These are phyloP conservation scores for Ascidia mentula DNA, from an alignment of 23 tunicate genomes.

Conservation along the genomic window DNA sequence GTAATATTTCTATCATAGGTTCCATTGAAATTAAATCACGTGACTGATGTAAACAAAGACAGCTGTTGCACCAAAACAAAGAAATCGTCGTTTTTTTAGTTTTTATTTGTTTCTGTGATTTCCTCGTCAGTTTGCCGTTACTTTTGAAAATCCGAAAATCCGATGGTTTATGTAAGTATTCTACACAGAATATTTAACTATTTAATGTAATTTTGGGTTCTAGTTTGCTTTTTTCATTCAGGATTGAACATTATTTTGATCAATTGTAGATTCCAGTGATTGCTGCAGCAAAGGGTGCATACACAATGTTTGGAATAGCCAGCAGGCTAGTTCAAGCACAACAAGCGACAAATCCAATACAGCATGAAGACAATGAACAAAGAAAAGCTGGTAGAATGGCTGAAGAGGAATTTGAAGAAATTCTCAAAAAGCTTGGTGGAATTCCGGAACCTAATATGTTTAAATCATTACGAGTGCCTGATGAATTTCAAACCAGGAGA, in stretches of 20 bases:
- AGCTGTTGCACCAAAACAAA: constrained; percentile 4
- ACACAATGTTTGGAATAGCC: constrained; percentile 60
- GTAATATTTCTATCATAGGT: too few species aligned
- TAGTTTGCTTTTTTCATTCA: neutral
- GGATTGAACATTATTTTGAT: neutral
- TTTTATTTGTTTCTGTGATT: neutral
- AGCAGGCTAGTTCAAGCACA: constrained; percentile 79
- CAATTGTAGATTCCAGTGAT: neutral
- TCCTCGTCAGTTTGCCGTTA: neutral
- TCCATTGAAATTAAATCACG: too few species aligned
- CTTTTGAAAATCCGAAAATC: neutral
- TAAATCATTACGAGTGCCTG: constrained; percentile 69
- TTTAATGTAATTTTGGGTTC: neutral
- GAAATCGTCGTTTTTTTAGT: neutral
- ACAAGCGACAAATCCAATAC: constrained; percentile 60
- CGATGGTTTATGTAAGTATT: neutral
- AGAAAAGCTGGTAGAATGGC: constrained; percentile 83
- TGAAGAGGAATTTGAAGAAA: constrained; percentile 58
- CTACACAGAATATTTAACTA: neutral
- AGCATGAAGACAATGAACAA: constrained; percentile 54
- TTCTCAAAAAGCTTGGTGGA: constrained; percentile 45
- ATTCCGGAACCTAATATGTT: constrained; percentile 42
- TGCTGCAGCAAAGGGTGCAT: constrained; percentile 3
- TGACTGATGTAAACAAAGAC: constrained; percentile 20
- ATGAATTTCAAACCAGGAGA: constrained; percentile 82